Conservation (phyloP, 2,113 vertebrate genomes). For the Tringa solitaria region DNA sequence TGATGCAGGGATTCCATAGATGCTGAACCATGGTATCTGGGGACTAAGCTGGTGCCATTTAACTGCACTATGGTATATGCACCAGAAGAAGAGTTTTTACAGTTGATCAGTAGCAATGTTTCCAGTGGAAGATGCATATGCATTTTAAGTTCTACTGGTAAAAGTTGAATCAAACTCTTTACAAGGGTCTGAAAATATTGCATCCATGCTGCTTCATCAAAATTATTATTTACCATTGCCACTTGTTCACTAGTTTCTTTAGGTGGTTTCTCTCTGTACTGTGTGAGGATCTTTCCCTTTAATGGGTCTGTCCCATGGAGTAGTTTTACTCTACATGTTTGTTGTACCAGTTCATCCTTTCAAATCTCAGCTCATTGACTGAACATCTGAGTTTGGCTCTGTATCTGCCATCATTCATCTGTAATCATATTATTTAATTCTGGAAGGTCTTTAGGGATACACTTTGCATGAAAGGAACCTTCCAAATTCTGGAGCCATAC, state of each 20-base stretch:
- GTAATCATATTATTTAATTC: background rate
- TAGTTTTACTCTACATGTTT: background rate
- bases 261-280: background rate
- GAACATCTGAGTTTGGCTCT: background rate
- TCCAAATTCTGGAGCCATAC: background rate
- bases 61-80: background rate
- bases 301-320: background rate
- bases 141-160: background rate
- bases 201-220: background rate
- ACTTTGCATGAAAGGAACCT: background rate
- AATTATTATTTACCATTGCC: background rate
- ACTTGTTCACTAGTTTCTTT: background rate
- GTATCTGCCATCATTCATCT: background rate
- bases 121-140: background rate
- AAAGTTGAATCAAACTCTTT: background rate
- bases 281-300: background rate
- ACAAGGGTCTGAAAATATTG: background rate
- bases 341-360: background rate
- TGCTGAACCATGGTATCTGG: background rate
- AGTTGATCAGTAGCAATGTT: background rate
- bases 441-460: background rate
- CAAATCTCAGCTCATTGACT: background rate
- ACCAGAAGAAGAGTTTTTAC: background rate
- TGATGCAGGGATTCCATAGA: background rate
- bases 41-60: background rate